phyloP scores from a whole-genome alignment of 1,140 invertebrate genomes.

The Formica exsecta region DNA sequence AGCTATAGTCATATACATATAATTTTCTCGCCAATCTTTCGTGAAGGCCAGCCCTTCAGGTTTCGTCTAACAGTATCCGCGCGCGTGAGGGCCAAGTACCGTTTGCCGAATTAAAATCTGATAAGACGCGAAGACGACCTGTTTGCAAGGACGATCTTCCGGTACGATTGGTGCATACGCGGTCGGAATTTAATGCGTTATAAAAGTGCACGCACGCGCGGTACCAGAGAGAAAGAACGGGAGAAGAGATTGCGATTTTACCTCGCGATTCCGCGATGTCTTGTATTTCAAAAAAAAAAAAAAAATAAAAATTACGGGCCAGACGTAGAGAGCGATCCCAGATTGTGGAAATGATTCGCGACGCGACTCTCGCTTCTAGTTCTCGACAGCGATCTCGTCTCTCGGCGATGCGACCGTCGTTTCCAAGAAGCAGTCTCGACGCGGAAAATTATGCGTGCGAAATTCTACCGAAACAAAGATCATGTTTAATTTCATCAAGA shows the following conservation, averaged over 20 bases:
- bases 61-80: slow-evolving; percentile 31
- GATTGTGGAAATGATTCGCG: slow-evolving; percentile 76
- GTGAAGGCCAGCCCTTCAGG: neutral
- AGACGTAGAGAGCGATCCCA: slow-evolving; percentile 69
- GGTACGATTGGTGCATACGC: slow-evolving; percentile 43
- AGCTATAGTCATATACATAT: neutral
- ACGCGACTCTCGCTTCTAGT: slow-evolving; percentile 52
- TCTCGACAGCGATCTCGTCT: slow-evolving; percentile 40
- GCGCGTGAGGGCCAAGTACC: slow-evolving; percentile 30
- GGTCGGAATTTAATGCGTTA: slow-evolving; percentile 58
- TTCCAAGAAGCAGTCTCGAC: slow-evolving; percentile 55
- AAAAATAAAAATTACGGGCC: slow-evolving; percentile 71
- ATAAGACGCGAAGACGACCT: slow-evolving; percentile 32
- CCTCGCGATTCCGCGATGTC: slow-evolving; percentile 22
- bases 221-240: neutral
- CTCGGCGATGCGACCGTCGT: neutral
- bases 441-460: slow-evolving; percentile 57
- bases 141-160: slow-evolving; percentile 50
- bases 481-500: slow-evolving; percentile 21
- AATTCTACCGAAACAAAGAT: slow-evolving; percentile 33
- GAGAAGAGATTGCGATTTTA: slow-evolving; percentile 54
- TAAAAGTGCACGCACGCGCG: slow-evolving; percentile 25
- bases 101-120: slow-evolving; percentile 59
- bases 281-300: slow-evolving; percentile 69
- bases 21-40: neutral